Base-by-base conservation (phyloP, 2,888 invertebrate genomes). In the Lepeophtheirus nordmannii region DNA sequence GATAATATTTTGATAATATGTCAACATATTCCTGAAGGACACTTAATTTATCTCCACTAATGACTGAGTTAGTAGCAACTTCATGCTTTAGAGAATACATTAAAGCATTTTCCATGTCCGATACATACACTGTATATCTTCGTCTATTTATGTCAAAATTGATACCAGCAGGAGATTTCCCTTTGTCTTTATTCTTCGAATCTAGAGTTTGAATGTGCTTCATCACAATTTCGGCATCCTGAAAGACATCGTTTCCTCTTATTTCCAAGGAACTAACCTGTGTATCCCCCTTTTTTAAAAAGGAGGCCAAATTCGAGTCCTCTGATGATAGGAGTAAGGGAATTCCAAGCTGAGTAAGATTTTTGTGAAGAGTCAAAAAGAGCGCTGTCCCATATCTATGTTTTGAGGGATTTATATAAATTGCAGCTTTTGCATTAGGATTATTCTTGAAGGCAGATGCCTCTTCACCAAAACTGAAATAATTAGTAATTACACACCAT, bases 51-150 rank as follows among this genome's bases (percentile, higher is more conserved):
- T 86, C 85, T 1, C 85, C 87, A 22, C 78, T 78, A 60, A 97
- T 84, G 20, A 75, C 74, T 72, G 83, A 82, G 56, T 81, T 78
- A 68, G 85, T 80, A 3, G 86, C 81, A 37, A 97, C 82, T 79
- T 97, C 97, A 71, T 87, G 86, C 70, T 82, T 82, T 30, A 97
- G 77, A 60, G 87, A 85, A 72, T 86, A 87, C 70, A 83, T 81
- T n/a, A 97, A 75, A 0, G 89, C 86, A 72, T 85, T 87, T 76
- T 92, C 89, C 68, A 97, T 76, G 77, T 97, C 97, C 69, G 84
- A 82, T 76, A 89, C 87, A 74, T 87, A 89, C 1, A 93, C 73
- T 64, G 70, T 60, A 61, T 62, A 60, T 14, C 61, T 22, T 14
- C 61, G 67, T 30, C 61, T 67, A 3, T 17, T 53, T 12, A 39